Evolutionary conservation across 2,797 vertebrate species (phyloP).

Genomic region (Poeciliopsis turneri): DNA sequence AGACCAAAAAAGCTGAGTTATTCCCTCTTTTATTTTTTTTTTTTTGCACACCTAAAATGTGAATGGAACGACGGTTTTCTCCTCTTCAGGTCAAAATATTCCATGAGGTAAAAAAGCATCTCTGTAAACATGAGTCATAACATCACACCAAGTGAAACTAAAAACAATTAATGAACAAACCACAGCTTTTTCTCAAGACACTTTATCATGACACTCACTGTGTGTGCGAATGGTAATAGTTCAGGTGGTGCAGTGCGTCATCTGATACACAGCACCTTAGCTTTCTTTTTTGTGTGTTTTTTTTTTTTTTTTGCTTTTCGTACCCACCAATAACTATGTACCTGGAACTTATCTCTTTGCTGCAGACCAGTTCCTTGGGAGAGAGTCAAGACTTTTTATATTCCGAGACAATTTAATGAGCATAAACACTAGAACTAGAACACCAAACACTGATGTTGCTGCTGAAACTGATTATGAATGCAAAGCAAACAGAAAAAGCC

Average conservation of each 20-base stretch:
- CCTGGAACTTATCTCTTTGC: background rate
- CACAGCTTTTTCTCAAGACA: too few relatives aligned
- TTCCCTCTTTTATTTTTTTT: background rate
- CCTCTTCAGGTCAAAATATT: background rate
- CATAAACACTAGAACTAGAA: background rate
- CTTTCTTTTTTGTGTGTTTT: background rate
- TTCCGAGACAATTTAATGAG: conserved; percentile 11
- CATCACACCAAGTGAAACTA: background rate
- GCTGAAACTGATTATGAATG: background rate
- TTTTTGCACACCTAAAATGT: background rate
- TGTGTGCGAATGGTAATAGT: background rate
- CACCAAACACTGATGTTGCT: conserved; percentile 9
- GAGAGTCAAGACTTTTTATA: background rate
- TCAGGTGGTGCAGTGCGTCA: background rate
- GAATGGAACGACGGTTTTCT: background rate
- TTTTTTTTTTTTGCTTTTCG: background rate
- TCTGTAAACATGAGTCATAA: background rate
- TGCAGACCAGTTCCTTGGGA: background rate
- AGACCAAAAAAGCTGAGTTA: background rate
- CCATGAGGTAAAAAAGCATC: background rate
- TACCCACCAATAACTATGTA: background rate
- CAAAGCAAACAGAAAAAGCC: background rate
- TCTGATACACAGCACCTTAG: background rate
- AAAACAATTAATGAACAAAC: too few relatives aligned
- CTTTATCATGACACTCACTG: background rate